phyloP scores from a whole-genome alignment of 2,113 vertebrate species.

The Lichenostomus cassidix region DNA sequence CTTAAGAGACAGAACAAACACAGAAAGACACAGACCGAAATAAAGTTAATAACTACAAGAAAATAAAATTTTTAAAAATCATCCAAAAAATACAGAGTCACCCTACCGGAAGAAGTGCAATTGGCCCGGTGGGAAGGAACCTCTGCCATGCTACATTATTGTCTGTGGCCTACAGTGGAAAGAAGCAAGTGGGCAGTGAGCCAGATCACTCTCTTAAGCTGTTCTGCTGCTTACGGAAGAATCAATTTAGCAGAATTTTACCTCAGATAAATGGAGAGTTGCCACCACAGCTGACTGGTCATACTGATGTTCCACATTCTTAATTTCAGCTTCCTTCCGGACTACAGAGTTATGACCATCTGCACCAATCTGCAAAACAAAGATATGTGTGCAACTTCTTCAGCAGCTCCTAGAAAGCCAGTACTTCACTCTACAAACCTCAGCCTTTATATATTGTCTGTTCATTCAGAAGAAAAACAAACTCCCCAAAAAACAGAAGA shows the following conservation, averaged over 20 bases:
- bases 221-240: neutral
- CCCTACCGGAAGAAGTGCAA: conserved; percentile 93
- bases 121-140: conserved; percentile 94
- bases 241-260: conserved; percentile 28
- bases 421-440: neutral
- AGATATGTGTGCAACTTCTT: neutral
- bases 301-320: conserved; percentile 87
- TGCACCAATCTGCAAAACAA: conserved; percentile 84
- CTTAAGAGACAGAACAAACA: neutral
- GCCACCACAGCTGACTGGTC: conserved; percentile 96
- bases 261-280: conserved; percentile 92
- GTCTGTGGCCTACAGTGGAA: conserved; percentile 83
- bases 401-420: neutral
- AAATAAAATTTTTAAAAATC: neutral
- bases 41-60: neutral
- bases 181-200: neutral
- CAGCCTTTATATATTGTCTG: neutral
- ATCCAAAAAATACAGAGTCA: neutral
- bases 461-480: neutral
- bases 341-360: conserved; percentile 93
- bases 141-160: conserved; percentile 98
- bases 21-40: neutral
- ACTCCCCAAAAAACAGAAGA: neutral
- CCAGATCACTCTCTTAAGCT: neutral
- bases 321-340: conserved; percentile 83